Evolutionary conservation across 2,888 invertebrate species (phyloP), one percentile per base, ranked within the genome.

Genomic region (Tetropium fuscum): DNA sequence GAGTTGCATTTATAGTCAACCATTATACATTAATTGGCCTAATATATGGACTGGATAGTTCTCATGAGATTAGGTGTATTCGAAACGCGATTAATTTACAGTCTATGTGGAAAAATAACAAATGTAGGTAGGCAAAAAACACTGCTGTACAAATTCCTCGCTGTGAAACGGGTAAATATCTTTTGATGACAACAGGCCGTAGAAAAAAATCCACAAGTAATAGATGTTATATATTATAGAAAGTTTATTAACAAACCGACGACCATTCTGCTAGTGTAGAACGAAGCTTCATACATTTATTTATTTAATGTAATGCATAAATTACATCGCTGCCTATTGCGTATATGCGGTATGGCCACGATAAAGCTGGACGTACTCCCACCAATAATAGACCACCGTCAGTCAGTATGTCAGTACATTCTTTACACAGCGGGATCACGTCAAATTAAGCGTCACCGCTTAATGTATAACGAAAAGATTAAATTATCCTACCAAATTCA

Each of bases 281-380:
- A 68, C 66, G n/a, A n/a, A n/a, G 66, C 70, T 71, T 72, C 71
- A 74, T 72, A 73, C 73, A 76, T 76, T 75, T 76, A 75, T 78
- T 75, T 77, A 76, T 76, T 76, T 76, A 76, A 76, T 78, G 76
- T 74, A 74, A 77, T 75, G 75, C 77, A 76, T 78, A 76, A 77
- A 79, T 78, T 77, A 75, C 71, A 49, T 58, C 53, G 56, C 64
- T 64, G 59, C 64, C 70, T 76, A 73, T 73, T 74, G 75, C 74
- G 71, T 74, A 74, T 74, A 77, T 77, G 69, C 60, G 65, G 56
- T 57, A 41, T 54, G 57, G 48, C 60, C 51, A 54, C n/a, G n/a
- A 53, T 51, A 49, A 51, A 56, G 48, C 53, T 56, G 47, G 43
- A 43, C 58, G 41, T 53, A 69, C 70, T 51, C 27, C 27, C 45